phyloP scores from a whole-genome alignment of 2,113 vertebrate species.

The Oryzias curvinotus region DNA sequence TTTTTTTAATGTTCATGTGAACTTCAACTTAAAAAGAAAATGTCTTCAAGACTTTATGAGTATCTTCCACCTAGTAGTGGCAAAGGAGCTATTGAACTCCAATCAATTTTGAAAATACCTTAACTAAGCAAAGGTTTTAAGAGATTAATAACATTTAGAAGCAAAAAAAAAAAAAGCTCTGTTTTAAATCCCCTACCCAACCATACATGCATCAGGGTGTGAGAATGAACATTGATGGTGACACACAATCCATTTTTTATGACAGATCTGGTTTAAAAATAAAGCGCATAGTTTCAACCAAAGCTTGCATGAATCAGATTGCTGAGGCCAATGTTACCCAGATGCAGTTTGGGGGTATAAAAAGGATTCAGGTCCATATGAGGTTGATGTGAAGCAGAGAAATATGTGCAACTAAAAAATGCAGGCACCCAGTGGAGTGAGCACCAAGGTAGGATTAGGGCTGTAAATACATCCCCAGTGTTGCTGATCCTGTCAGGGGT shows the following conservation, averaged over 20 bases:
- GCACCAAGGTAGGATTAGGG: constrained; percentile 65
- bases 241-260: constrained; percentile 65
- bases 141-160: constrained; percentile 31
- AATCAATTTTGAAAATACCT: too few relatives aligned
- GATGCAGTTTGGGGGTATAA: constrained; percentile 13
- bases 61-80: too few relatives aligned
- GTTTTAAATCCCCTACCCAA: constrained; percentile 16
- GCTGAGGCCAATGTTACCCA: constrained; percentile 38
- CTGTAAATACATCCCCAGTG: constrained; percentile 64
- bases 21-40: too few relatives aligned
- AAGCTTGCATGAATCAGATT: constrained; percentile 58
- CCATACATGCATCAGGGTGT: constrained; percentile 37
- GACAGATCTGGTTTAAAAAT: constrained; percentile 59
- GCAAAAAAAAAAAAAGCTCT: constrained; percentile 47
- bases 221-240: constrained; percentile 46
- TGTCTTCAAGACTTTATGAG: too few relatives aligned
- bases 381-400: too few relatives aligned
- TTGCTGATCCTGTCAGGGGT: constrained; percentile 67
- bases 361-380: constrained; percentile 49
- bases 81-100: too few relatives aligned
- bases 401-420: too few relatives aligned
- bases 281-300: constrained; percentile 72
- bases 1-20: too few relatives aligned
- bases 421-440: constrained; percentile 45
- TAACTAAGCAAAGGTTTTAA: constrained; percentile 28